Base-by-base conservation (phyloP, 2,113 vertebrate species). In the Cephalopterus ornatus region DNA sequence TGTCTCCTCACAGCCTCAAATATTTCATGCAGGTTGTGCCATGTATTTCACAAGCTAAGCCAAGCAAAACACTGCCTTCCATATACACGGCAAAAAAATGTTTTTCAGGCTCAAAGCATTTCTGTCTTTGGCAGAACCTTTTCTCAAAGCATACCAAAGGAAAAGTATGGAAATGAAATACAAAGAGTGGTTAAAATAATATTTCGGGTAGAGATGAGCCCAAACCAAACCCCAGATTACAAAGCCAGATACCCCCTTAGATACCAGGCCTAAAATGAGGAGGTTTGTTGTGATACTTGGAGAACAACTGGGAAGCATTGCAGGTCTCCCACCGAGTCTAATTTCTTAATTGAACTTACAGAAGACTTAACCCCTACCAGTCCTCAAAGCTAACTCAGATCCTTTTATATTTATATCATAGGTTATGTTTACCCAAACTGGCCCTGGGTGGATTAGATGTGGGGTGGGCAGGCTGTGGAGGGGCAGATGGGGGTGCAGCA, bases 11-110 rank as follows among this genome's bases (percentile, higher is more conserved):
- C 18, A 28, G 86, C 96, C 93, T 96, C 96, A 96, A 96, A 78
- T 97, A 97, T 96, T 97, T 96, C 91, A 79, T 95, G 93, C 96
- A 96, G 92, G 96, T 96, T 94, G 76, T 96, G 88, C 96, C 96
- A 96, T 96, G 95, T 92, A 96, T 92, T 95, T 96, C 52, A 79
- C 49, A 79, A 93, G 58, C 37, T 72, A 87, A 95, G 96, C 96
- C 96, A 97, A 97, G 62, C 30, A 91, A 97, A 97, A 97, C 86
- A 97, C 44, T 0, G 20, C 86, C 96, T 95, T 96, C 92, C 70
- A 96, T 85, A 91, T 78, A 95, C 83, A 91, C 2, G 4, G 85
- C 35, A 96, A 94, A 95, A 96, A 97, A 89, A 95, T 49, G 73
- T 85, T 97, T 96, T 96, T 94, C 95, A 96, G 84, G 77, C 96